Evolutionary conservation across 2,888 invertebrate species (phyloP).

Genomic region (Schizotus pectinicornis): DNA sequence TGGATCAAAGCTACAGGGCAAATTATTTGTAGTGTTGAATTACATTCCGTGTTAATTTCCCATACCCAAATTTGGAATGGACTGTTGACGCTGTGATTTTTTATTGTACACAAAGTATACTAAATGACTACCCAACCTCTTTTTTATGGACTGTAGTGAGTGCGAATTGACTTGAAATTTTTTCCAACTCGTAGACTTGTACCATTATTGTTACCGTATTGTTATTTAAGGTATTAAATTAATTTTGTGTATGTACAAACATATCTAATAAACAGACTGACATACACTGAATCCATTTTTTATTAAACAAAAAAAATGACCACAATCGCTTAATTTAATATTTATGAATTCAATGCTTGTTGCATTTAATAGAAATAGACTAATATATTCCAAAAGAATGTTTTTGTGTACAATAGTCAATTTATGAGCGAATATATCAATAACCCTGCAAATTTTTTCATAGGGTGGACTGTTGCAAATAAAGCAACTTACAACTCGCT

Average conservation of each 20-base stretch:
- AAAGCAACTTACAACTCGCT: too few relatives aligned
- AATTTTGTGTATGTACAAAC: conserved; percentile 53
- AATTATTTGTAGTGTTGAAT: not conserved
- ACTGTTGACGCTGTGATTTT: conserved; percentile 53
- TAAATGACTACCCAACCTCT: too few relatives aligned
- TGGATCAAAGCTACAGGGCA: not conserved
- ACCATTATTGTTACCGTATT: conserved; percentile 31
- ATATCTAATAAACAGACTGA: conserved; percentile 58
- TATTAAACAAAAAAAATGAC: too few relatives aligned
- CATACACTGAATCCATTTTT: conserved; percentile 14
- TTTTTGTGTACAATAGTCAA: too few relatives aligned
- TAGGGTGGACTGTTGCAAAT: too few relatives aligned
- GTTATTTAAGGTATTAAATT: conserved; percentile 40
- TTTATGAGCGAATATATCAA: too few relatives aligned
- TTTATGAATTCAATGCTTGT: too few relatives aligned
- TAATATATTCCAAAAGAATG: too few relatives aligned
- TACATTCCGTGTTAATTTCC: conserved; percentile 17
- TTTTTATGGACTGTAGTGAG: too few relatives aligned
- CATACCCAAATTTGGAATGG: conserved; percentile 35
- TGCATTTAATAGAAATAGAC: too few relatives aligned
- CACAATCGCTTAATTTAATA: too few relatives aligned
- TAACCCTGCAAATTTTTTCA: too few relatives aligned
- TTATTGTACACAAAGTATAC: conserved; percentile 28
- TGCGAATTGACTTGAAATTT: not conserved
- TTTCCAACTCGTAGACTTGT: conserved; percentile 15